phyloP scores from a whole-genome alignment of 1,140 invertebrate species.

The Venturia canescens region DNA sequence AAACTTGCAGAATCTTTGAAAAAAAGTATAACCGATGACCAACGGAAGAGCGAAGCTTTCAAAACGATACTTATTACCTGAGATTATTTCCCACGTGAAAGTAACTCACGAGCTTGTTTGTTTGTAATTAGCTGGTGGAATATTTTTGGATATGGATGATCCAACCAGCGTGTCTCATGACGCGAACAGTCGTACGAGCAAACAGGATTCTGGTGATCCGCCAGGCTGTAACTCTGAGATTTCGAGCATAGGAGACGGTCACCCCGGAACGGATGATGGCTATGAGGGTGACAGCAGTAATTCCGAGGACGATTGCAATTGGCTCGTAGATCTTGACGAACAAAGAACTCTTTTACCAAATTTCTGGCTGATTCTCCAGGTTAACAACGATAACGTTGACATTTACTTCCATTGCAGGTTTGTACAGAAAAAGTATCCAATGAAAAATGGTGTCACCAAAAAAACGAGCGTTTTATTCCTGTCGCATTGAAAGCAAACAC shows the following conservation, averaged over 20 bases:
- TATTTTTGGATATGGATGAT: constrained; percentile 46
- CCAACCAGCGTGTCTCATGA: constrained; percentile 49
- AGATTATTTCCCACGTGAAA: background rate
- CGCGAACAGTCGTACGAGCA: constrained; percentile 53
- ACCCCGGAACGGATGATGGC: constrained; percentile 76
- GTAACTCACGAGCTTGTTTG: background rate
- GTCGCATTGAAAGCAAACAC: too few relatives aligned
- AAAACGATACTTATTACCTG: too few relatives aligned
- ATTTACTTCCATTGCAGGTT: constrained; percentile 85
- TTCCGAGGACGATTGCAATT: constrained; percentile 80
- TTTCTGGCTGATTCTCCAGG: constrained; percentile 87
- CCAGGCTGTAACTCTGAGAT: constrained; percentile 73
- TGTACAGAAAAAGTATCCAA: too few relatives aligned
- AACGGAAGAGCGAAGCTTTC: too few relatives aligned
- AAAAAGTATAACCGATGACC: too few relatives aligned
- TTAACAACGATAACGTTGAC: constrained; percentile 80
- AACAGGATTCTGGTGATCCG: constrained; percentile 70
- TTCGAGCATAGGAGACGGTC: constrained; percentile 75
- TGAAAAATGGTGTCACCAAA: too few relatives aligned
- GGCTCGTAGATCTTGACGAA: constrained; percentile 78
- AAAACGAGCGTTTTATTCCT: too few relatives aligned
- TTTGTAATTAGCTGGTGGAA: constrained; percentile 31
- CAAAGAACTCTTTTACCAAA: constrained; percentile 80
- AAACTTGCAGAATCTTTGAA: constrained; percentile 5
- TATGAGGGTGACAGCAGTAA: constrained; percentile 80